Conservation (phyloP, 2,888 invertebrate species). For the Lottia scabra region DNA sequence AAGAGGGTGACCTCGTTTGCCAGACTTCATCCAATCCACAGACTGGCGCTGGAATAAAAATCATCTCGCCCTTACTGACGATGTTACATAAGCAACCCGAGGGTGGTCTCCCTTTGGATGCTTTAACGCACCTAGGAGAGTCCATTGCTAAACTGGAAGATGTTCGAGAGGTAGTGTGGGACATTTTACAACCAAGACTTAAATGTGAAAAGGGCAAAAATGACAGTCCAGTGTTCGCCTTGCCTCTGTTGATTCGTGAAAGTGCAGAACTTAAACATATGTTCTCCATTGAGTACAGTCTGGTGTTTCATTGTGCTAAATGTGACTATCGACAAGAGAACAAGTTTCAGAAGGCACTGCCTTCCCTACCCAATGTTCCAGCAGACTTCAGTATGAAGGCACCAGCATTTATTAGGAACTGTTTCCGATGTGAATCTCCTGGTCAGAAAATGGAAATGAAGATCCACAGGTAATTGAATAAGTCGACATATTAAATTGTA, state of each 20-base stretch:
- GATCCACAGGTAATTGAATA: conserved; percentile 47
- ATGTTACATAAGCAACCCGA: background rate
- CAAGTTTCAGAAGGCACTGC: conserved; percentile 46
- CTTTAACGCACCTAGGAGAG: conserved; percentile 29
- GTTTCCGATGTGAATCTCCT: conserved; percentile 55
- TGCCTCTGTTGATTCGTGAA: conserved; percentile 53
- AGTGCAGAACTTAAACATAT: conserved; percentile 41
- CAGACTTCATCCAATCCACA: background rate
- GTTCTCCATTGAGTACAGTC: conserved; percentile 51
- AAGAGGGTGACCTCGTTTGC: background rate
- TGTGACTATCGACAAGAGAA: conserved; percentile 48
- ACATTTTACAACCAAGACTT: conserved; percentile 51
- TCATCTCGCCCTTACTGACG: background rate
- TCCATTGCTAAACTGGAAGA: conserved; percentile 46
- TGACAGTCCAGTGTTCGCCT: conserved; percentile 64
- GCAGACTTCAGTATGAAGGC: conserved; percentile 48
- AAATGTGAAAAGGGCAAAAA: conserved; percentile 60
- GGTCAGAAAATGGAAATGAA: conserved; percentile 55
- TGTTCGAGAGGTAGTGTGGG: conserved; percentile 57
- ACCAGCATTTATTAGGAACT: conserved; percentile 51
- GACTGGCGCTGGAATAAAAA: conserved; percentile 11
- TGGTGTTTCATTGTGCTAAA: conserved; percentile 40
- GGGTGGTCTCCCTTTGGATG: conserved; percentile 13
- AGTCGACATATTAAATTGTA: background rate
- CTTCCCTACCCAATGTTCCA: conserved; percentile 56